Percentiles rank a stretch among this genome's conserved stretches.
Evolutionary conservation across 1,140 invertebrate genomes (phyloP).

Genomic region (Drosophila truncata): DNA sequence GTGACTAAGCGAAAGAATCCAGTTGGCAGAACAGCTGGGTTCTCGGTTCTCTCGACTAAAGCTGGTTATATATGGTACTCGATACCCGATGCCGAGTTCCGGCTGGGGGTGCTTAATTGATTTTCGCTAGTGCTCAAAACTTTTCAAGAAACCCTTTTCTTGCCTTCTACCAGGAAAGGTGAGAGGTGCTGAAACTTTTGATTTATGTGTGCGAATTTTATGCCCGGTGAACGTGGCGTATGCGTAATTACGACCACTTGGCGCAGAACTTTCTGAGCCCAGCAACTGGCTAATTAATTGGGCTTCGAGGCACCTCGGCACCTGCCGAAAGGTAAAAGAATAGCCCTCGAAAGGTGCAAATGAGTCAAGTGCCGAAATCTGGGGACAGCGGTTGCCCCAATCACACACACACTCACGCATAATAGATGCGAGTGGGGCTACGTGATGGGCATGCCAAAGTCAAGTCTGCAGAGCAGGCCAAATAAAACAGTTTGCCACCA

Average conservation of each 20-base stretch:
- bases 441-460: constrained; percentile 62
- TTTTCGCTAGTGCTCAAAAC: constrained; percentile 38
- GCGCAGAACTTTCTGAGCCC: constrained; percentile 44
- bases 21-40: constrained; percentile 33
- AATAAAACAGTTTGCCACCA: constrained; percentile 60
- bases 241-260: constrained; percentile 66
- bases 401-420: constrained; percentile 51
- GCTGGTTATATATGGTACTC: constrained; percentile 9
- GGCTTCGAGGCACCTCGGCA: constrained; percentile 34
- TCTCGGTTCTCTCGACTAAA: neutral
- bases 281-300: constrained; percentile 68
- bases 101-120: constrained; percentile 62
- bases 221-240: constrained; percentile 48
- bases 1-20: constrained; percentile 55
- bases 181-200: constrained; percentile 50
- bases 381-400: constrained; percentile 36
- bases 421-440: constrained; percentile 51
- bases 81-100: constrained; percentile 12
- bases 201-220: constrained; percentile 72
- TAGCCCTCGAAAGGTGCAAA: constrained; percentile 61
- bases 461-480: constrained; percentile 19
- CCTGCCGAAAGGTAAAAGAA: constrained; percentile 66
- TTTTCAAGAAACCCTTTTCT: constrained; percentile 32
- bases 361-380: constrained; percentile 44
- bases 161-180: neutral